A percentile compares a stretch with the other conserved stretches of the same genome.
These are phyloP conservation scores for Hipposideros larvatus DNA, from an alignment of 2,797 vertebrate genomes.

Conservation along the genomic window DNA sequence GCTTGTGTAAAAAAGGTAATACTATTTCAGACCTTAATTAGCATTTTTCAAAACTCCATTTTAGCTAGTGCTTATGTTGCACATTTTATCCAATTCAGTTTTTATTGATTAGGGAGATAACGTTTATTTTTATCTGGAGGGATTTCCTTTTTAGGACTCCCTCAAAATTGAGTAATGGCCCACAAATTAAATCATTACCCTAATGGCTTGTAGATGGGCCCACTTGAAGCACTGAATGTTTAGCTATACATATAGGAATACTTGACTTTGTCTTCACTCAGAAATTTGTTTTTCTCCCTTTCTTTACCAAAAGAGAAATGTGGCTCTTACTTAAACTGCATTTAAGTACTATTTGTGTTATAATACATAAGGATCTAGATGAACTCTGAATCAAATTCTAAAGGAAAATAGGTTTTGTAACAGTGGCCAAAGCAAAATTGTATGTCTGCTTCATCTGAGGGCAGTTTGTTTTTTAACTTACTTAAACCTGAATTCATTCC, in stretches of 20 bases:
- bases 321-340: background rate
- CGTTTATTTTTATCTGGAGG: background rate
- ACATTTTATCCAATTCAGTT: background rate
- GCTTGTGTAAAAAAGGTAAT: background rate
- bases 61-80: background rate
- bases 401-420: background rate
- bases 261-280: background rate
- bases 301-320: constrained; percentile 16
- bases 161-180: background rate
- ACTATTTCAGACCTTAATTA: background rate
- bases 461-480: constrained; percentile 20
- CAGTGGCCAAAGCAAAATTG: background rate
- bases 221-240: background rate
- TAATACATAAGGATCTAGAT: background rate
- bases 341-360: background rate
- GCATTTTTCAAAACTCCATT: background rate
- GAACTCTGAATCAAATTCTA: background rate
- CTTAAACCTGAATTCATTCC: constrained; percentile 1
- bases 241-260: background rate
- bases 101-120: constrained; percentile 20
- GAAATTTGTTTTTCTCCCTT: constrained; percentile 2
- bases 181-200: background rate
- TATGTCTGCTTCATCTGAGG: background rate
- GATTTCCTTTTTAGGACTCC: background rate
- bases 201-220: background rate